Percentiles rank a stretch among this genome's conserved stretches.
phyloP scores from a whole-genome alignment of 2,113 vertebrate species.

The Lophius piscatorius region DNA sequence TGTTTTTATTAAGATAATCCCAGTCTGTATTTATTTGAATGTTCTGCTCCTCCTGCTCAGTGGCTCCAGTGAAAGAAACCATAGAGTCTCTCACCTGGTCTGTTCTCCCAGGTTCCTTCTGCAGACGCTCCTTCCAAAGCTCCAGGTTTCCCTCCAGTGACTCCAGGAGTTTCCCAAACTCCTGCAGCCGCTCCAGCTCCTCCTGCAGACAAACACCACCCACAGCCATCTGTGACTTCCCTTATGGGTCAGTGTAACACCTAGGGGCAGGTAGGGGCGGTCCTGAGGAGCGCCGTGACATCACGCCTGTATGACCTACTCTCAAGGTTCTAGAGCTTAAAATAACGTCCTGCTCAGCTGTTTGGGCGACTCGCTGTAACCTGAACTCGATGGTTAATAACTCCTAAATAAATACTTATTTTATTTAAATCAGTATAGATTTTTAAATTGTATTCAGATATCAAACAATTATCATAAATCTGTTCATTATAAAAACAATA shows the following conservation, averaged over 20 bases:
- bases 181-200: constrained; percentile 77
- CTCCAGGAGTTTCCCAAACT: constrained; percentile 78
- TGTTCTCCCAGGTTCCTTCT: constrained; percentile 48
- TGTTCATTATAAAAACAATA: too few relatives aligned
- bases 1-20: too few relatives aligned
- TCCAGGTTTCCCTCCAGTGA: constrained; percentile 80
- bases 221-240: not conserved
- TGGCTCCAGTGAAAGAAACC: not conserved
- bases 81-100: constrained; percentile 56
- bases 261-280: not conserved
- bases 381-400: too few relatives aligned
- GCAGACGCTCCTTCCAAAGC: constrained; percentile 75
- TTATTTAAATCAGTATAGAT: too few relatives aligned
- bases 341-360: too few relatives aligned
- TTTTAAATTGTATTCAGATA: too few relatives aligned
- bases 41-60: not conserved
- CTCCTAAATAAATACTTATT: too few relatives aligned
- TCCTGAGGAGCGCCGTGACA: too few relatives aligned
- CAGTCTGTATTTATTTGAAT: too few relatives aligned
- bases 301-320: not conserved
- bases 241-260: constrained; percentile 44
- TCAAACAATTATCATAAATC: too few relatives aligned
- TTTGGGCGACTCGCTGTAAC: too few relatives aligned
- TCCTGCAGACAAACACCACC: constrained; percentile 54
- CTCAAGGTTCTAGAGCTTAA: too few relatives aligned